Percentiles rank a stretch among this genome's conserved stretches.
phyloP scores from a whole-genome alignment of 92 coral and sea anemone species.

The Metridium senile region DNA sequence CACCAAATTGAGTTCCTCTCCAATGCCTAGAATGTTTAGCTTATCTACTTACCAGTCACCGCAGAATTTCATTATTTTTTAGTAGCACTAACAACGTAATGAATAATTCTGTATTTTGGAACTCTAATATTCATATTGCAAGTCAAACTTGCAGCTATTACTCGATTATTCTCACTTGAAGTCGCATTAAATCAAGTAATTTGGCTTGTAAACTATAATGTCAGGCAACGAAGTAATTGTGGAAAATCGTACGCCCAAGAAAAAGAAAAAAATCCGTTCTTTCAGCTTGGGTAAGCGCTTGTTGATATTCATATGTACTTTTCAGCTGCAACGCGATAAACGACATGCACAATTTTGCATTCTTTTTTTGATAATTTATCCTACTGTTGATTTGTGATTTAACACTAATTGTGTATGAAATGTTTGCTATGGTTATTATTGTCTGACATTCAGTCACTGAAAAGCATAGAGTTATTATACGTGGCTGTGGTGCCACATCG shows the following conservation, averaged over 20 bases:
- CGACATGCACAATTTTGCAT: too few relatives aligned
- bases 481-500: too few relatives aligned
- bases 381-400: too few relatives aligned
- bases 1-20: not conserved
- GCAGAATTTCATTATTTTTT: conserved; percentile 22
- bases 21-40: conserved; percentile 4
- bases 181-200: not conserved
- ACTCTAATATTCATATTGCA: not conserved
- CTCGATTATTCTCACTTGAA: not conserved
- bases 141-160: not conserved
- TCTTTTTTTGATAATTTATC: too few relatives aligned
- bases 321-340: not conserved
- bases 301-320: not conserved
- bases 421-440: not conserved
- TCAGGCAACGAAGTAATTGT: not conserved
- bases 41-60: conserved; percentile 14
- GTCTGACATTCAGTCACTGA: not conserved
- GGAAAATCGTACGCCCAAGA: conserved; percentile 12
- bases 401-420: not conserved
- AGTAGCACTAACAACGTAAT: conserved; percentile 14
- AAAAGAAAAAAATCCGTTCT: conserved; percentile 16
- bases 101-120: conserved; percentile 15
- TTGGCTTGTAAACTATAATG: not conserved
- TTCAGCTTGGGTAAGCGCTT: conserved; percentile 36
- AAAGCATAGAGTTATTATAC: too few relatives aligned